Evolutionary conservation across 2,888 invertebrate genomes (phyloP).

Genomic region (Athetis lepigone): DNA sequence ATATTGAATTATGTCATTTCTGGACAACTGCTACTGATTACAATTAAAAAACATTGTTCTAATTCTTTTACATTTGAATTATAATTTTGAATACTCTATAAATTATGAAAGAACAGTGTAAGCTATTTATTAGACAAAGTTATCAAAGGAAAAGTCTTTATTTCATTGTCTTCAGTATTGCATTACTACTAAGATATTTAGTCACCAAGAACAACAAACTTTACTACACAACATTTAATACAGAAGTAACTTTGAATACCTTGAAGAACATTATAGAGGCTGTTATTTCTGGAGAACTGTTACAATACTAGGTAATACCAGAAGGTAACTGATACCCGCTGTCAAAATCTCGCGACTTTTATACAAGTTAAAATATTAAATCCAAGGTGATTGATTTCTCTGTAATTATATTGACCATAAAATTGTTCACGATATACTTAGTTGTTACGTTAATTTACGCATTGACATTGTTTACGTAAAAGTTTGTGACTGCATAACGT

Average conservation of each 20-base stretch:
- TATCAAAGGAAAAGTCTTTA: not conserved
- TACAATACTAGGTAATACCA: slow-evolving; percentile 20
- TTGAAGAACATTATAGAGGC: slow-evolving; percentile 53
- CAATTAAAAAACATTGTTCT: too few relatives aligned
- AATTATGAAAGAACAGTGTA: too few relatives aligned
- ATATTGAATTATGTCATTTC: too few relatives aligned
- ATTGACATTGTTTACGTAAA: slow-evolving; percentile 51
- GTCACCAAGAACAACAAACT: not conserved
- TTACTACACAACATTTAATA: not conserved
- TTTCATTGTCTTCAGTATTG: not conserved
- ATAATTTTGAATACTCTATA: too few relatives aligned
- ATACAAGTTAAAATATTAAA: slow-evolving; percentile 46
- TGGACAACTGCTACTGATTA: too few relatives aligned
- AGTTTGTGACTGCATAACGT: slow-evolving; percentile 29
- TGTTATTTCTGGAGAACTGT: slow-evolving; percentile 9
- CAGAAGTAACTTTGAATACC: slow-evolving; percentile 35
- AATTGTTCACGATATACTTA: slow-evolving; percentile 27
- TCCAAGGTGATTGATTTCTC: slow-evolving; percentile 63
- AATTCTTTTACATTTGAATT: too few relatives aligned
- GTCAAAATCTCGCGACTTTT: slow-evolving; percentile 45
- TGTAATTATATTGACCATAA: slow-evolving; percentile 44
- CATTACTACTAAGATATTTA: not conserved
- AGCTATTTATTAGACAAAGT: too few relatives aligned
- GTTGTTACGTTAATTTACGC: slow-evolving; percentile 38
- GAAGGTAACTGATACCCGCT: slow-evolving; percentile 50